phyloP scores from a whole-genome alignment of 2,888 invertebrate genomes.

The Teinopalpus imperialis region DNA sequence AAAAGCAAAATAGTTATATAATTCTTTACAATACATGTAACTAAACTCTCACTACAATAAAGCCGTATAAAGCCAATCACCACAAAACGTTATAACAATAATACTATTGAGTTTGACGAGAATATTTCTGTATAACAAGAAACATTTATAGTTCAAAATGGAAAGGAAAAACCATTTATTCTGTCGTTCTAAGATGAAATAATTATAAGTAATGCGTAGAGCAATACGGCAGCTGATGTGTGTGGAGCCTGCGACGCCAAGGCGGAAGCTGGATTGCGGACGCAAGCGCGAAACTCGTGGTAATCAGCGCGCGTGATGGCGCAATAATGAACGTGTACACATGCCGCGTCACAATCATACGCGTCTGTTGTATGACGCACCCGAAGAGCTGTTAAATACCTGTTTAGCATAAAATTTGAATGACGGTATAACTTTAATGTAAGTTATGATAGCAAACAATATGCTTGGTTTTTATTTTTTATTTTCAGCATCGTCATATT shows the following conservation, averaged over 20 bases:
- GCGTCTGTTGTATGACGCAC: slow-evolving; percentile 83
- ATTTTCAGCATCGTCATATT: no score
- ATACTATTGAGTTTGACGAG: slow-evolving; percentile 3
- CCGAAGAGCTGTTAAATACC: slow-evolving; percentile 89
- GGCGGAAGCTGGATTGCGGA: slow-evolving; percentile 90
- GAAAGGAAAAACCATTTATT: slow-evolving; percentile 1
- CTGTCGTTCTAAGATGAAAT: slow-evolving; percentile 31
- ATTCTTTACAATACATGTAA: background rate
- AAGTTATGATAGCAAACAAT: background rate
- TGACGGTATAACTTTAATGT: no score
- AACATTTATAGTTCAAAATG: slow-evolving; percentile 1
- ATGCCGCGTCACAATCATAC: slow-evolving; percentile 86
- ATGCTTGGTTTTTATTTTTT: background rate
- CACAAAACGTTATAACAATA: background rate
- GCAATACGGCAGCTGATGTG: slow-evolving; percentile 64
- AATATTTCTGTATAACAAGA: no score
- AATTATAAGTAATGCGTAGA: slow-evolving; percentile 70
- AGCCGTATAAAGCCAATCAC: slow-evolving; percentile 2
- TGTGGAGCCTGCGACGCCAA: slow-evolving; percentile 83
- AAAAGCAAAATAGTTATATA: slow-evolving; percentile 10
- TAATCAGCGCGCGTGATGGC: slow-evolving; percentile 93
- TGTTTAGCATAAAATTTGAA: slow-evolving; percentile 45
- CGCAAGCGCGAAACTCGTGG: slow-evolving; percentile 89
- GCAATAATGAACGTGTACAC: slow-evolving; percentile 92
- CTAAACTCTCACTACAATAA: background rate